Percentiles rank a stretch among this genome's conserved stretches.
Conservation (phyloP, 1,140 invertebrate species). For the Drosophila erecta region DNA sequence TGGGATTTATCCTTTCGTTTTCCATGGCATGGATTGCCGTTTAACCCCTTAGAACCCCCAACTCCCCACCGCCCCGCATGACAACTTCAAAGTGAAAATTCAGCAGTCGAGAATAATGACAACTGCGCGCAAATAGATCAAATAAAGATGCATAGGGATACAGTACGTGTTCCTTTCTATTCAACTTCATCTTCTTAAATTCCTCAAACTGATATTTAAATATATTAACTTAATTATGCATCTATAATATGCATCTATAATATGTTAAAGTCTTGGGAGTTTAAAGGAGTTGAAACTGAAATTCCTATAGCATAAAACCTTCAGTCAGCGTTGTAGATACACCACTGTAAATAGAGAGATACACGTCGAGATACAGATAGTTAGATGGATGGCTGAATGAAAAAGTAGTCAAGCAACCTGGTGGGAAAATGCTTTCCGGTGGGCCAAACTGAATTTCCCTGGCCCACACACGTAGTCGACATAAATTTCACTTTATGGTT, state of each 20-base stretch:
- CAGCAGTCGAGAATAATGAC: conserved; percentile 69
- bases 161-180: not conserved
- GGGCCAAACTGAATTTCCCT: conserved; percentile 12
- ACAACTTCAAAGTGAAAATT: conserved; percentile 78
- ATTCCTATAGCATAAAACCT: no score
- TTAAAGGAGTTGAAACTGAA: no score
- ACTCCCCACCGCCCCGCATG: conserved; percentile 15
- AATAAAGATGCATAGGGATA: conserved; percentile 19
- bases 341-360: conserved; percentile 4
- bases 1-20: conserved; percentile 76
- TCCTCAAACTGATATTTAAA: no score
- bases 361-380: conserved; percentile 18
- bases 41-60: conserved; percentile 7
- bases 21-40: conserved; percentile 56
- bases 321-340: not conserved
- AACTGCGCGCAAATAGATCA: conserved; percentile 62
- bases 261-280: no score
- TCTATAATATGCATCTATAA: no score
- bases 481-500: conserved; percentile 83
- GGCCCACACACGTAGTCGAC: conserved; percentile 73
- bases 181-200: no score
- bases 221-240: no score
- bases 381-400: conserved; percentile 27
- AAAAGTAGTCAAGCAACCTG: conserved; percentile 15
- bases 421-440: conserved; percentile 13